Percentiles rank a stretch among this genome's conserved stretches.
phyloP scores from a whole-genome alignment of 1,140 invertebrate genomes.

The Drosophila auraria region DNA sequence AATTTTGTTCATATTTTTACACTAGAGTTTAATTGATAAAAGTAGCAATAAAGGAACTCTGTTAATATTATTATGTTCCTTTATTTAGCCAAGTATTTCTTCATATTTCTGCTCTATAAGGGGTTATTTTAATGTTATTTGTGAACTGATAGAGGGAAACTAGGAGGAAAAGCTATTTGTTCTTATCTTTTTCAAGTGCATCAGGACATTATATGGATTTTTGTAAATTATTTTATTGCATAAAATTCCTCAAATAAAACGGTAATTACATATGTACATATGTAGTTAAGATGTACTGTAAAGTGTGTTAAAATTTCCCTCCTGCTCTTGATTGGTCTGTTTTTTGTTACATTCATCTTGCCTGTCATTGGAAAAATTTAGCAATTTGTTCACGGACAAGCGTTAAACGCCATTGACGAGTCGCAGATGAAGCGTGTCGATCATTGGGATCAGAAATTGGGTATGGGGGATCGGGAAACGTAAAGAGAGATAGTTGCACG shows the following conservation, averaged over 20 bases:
- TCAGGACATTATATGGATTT: not conserved
- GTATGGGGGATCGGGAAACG: not conserved
- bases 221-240: too few species aligned
- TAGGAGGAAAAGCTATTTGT: too few species aligned
- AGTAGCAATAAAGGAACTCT: not conserved
- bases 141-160: too few species aligned
- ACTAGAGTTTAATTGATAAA: not conserved
- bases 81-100: not conserved
- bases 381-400: conserved; percentile 51
- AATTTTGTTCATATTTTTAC: too few species aligned
- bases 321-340: not conserved
- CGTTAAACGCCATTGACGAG: conserved; percentile 53
- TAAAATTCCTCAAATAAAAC: too few species aligned
- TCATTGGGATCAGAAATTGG: conserved; percentile 9
- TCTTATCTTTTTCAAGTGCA: too few species aligned
- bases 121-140: too few species aligned
- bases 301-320: not conserved
- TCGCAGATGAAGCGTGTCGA: conserved; percentile 14
- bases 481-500: conserved; percentile 33
- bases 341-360: conserved; percentile 2
- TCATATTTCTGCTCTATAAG: too few species aligned
- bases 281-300: too few species aligned
- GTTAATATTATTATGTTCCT: not conserved
- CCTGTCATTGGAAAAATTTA: conserved; percentile 37
- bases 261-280: too few species aligned